Conservation (phyloP, 2,113 vertebrate genomes). For the Caranx melampygus region DNA sequence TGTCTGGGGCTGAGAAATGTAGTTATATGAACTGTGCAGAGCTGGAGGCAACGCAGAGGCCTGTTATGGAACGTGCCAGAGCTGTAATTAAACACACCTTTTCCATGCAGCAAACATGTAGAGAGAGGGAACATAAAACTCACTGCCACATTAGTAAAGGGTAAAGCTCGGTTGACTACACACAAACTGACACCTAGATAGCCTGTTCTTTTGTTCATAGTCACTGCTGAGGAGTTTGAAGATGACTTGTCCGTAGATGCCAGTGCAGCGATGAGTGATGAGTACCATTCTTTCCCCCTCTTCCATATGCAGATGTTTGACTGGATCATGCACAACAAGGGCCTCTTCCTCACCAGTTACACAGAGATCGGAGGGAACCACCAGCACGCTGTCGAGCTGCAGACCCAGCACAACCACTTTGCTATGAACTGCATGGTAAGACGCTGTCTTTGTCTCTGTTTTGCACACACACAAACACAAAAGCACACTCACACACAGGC, state of each 20-base stretch:
- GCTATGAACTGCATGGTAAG: slow-evolving; percentile 99
- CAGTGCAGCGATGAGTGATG: slow-evolving; percentile 21
- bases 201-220: slow-evolving; percentile 12
- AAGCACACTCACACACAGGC: slow-evolving; percentile 7
- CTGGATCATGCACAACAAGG: slow-evolving; percentile 99
- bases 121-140: background rate
- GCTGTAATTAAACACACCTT: slow-evolving; percentile 39
- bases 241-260: slow-evolving; percentile 4
- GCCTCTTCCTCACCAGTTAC: slow-evolving; percentile 96
- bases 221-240: slow-evolving; percentile 2
- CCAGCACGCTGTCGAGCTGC: slow-evolving; percentile 94
- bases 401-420: slow-evolving; percentile 99
- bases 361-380: slow-evolving; percentile 97
- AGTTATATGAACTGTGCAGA: slow-evolving; percentile 3
- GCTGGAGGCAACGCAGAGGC: slow-evolving; percentile 29
- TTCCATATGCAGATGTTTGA: slow-evolving; percentile 92
- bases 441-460: slow-evolving; percentile 11
- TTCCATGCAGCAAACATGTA: slow-evolving; percentile 16
- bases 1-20: slow-evolving; percentile 16
- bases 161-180: background rate
- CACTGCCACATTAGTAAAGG: background rate
- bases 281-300: slow-evolving; percentile 27
- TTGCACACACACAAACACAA: slow-evolving; percentile 1
- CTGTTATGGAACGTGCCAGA: slow-evolving; percentile 38
- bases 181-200: background rate